Conservation (phyloP, 2,888 invertebrate species). For the Drosophila greeni region DNA sequence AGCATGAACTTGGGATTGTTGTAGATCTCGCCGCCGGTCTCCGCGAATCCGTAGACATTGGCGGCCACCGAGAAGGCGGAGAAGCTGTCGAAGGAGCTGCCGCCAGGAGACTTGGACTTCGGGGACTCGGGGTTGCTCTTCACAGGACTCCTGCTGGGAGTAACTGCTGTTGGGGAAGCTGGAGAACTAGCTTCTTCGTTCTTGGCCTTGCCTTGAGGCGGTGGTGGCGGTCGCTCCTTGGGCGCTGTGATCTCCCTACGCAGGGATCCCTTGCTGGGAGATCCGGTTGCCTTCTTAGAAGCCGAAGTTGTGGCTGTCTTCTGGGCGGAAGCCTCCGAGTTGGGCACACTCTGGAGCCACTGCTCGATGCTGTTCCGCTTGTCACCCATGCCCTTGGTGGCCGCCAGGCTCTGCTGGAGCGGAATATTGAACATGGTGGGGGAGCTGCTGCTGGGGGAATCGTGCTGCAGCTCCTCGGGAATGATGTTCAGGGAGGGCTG, state of each 20-base stretch:
- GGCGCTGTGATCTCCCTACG: slow-evolving; percentile 70
- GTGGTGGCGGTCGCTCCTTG: slow-evolving; percentile 77
- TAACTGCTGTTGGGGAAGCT: background rate
- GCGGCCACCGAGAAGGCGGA: slow-evolving; percentile 65
- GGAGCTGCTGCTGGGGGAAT: slow-evolving; percentile 61
- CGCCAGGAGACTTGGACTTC: slow-evolving; percentile 41
- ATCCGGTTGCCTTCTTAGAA: slow-evolving; percentile 47
- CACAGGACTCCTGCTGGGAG: slow-evolving; percentile 11
- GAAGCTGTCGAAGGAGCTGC: slow-evolving; percentile 57
- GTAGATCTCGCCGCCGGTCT: slow-evolving; percentile 76
- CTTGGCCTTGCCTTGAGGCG: slow-evolving; percentile 53
- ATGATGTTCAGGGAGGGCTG: slow-evolving; percentile 88
- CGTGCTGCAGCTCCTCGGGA: slow-evolving; percentile 83
- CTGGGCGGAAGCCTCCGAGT: slow-evolving; percentile 58
- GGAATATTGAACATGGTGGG: slow-evolving; percentile 80
- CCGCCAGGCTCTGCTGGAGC: slow-evolving; percentile 77
- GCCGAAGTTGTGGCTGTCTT: slow-evolving; percentile 10
- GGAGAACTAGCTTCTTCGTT: slow-evolving; percentile 5
- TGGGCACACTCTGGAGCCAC: slow-evolving; percentile 87
- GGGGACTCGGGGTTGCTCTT: slow-evolving; percentile 43
- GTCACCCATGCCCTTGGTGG: slow-evolving; percentile 81
- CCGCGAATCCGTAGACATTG: slow-evolving; percentile 73
- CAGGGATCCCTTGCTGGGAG: slow-evolving; percentile 49
- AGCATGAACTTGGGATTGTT: slow-evolving; percentile 78
- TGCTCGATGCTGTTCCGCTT: slow-evolving; percentile 87